phyloP scores from a whole-genome alignment of 2,113 vertebrate genomes.

The Falcunculus frontatus region DNA sequence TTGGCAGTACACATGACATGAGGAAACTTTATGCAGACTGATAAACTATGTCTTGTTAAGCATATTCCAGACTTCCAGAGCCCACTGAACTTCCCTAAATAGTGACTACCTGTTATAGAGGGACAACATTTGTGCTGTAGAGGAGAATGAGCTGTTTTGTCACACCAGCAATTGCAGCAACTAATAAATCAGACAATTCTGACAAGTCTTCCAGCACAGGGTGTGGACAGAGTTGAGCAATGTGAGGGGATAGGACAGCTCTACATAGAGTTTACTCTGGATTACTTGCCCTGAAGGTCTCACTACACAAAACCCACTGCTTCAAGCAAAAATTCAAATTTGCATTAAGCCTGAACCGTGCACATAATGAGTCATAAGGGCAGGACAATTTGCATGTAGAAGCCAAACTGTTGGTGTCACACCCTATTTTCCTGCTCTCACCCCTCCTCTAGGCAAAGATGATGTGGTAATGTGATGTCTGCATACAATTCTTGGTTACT shows the following conservation, averaged over 20 bases:
- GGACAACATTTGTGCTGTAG: neutral
- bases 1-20: neutral
- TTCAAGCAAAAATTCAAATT: constrained; percentile 32
- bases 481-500: neutral
- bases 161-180: neutral
- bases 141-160: neutral
- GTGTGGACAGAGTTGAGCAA: neutral
- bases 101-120: neutral
- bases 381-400: constrained; percentile 29
- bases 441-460: neutral
- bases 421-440: neutral
- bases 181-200: neutral
- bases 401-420: neutral
- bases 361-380: constrained; percentile 22
- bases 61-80: neutral
- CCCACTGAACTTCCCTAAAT: neutral
- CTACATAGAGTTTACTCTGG: neutral
- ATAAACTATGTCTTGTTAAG: neutral
- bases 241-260: neutral
- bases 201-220: neutral
- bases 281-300: constrained; percentile 42
- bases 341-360: constrained; percentile 18
- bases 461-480: neutral
- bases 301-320: constrained; percentile 33
- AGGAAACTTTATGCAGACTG: neutral